Base-by-base conservation (phyloP, 2,113 vertebrate genomes). In the Ceyx cyanopectus region DNA sequence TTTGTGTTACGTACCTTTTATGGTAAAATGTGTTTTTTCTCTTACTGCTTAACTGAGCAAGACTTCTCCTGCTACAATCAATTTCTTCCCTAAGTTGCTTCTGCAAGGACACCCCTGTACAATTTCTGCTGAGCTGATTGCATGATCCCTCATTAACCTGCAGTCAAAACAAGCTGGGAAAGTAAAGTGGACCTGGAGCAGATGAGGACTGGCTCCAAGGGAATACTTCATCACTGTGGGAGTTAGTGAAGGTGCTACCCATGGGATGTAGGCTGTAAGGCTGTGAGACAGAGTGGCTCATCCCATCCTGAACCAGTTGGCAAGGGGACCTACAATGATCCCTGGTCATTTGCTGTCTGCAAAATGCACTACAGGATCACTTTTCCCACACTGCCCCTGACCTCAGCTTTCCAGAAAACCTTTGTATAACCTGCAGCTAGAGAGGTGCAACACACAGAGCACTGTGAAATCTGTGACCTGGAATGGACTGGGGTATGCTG, bases 11-110 rank as follows among this genome's bases (percentile, higher is more conserved):
- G 29, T 57, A 79, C 70, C 81, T 92, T 89, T 82, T 89, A 89
- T 80, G 94, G 84, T 46, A 94, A 94, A 92, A 90, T n/a, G 21
- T 89, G 63, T 9, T 92, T 46, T 78, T 85, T 74, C 85, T 85
- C 68, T 69, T 76, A 63, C 67, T 89, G 73, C 68, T 93, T 69
- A 85, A 57, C 72, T 41, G 72, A 94, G 66, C 60, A 45, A 65
- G 22, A 34, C 56, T 91, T 73, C 48, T 53, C 24, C 79, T 85
- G 79, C 67, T 77, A 50, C 81, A 58, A 0, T 1, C 5, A 51
- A 41, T 51, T 72, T 60, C 73, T 65, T 84, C 74, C 69, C 29
- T 27, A 68, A 60, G n/a, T 41, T 65, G 40, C 32, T 77, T 32
- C 54, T 82, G 30, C 24, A 74, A 66, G 27, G 23, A 45, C 21